Evolutionary conservation across 2,797 vertebrate species (phyloP), one percentile per base, ranked within the genome.

Genomic region (Peromyscus melanophrys): DNA sequence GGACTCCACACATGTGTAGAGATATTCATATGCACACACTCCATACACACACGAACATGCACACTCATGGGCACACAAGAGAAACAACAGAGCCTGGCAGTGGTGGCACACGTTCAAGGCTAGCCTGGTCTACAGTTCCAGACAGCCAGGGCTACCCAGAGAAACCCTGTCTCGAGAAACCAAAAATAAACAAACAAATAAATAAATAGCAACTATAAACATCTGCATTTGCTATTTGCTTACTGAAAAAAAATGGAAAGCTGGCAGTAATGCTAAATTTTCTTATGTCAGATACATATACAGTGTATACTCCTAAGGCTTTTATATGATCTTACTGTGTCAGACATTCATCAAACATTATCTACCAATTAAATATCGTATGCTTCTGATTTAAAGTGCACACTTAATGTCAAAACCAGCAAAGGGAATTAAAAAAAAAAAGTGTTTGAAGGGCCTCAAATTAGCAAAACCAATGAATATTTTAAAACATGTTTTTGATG

Each of bases 381-480:
- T 19, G 31, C 13, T 84, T 94, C 88, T 77, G 57, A 92, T 23
- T 77, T 52, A 52, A 94, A 93, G 40, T 65, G 21, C 34, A 52
- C 27, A 29, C 37, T 96, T 57, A 78, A 86, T 89, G 65, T 89
- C 71, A 83, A 80, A 34, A 77, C 93, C 25, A 84, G 81, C 65
- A 71, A 40, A 88, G 49, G 29, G 19, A 89, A 93, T 57, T 52
- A 6, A 13, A 14, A 52, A 52, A 46, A 69, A 52, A 86, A 27
- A 8, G 17, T 29, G 49, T 77, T 76, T 80, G 43, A 82, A 92
- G 52, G 37, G 27, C 52, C 25, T 67, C 77, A 65, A 77, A 52
- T 83, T 71, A 92, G 43, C 77, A 90, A 96, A 92, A 12, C 27
- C 78, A 85, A 27, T 59, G n/a, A 75, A 69, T 96, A 95, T 91